These are phyloP conservation scores for Hoplias malabaricus DNA, from an alignment of 2,113 vertebrate species.

Conservation along the genomic window DNA sequence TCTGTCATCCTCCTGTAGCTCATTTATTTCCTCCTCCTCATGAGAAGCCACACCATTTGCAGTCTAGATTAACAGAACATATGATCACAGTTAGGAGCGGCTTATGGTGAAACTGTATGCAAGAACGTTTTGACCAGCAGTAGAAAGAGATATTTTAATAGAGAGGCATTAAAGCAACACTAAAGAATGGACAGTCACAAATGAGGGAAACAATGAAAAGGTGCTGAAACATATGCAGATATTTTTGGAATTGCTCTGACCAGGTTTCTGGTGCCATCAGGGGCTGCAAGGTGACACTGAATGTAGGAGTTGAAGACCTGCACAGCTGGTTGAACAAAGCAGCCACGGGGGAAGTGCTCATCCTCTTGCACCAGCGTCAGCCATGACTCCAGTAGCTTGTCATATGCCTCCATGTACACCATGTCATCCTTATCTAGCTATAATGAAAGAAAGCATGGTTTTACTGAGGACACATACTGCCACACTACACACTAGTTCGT, in stretches of 20 bases:
- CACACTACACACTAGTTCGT: neutral
- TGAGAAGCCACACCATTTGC: conserved; percentile 93
- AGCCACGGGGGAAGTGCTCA: conserved; percentile 96
- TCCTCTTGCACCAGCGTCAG: conserved; percentile 94
- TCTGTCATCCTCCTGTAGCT: conserved; percentile 95
- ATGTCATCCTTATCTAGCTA: conserved; percentile 98
- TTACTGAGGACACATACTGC: neutral
- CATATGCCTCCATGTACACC: conserved; percentile 99
- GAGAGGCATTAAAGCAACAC: neutral
- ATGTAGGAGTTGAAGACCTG: conserved; percentile 99
- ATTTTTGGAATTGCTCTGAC: conserved; percentile 70
- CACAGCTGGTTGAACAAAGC: conserved; percentile 94
- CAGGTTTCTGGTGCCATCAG: conserved; percentile 98
- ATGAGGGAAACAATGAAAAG: neutral
- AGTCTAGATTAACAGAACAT: conserved; percentile 72
- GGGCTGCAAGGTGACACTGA: conserved; percentile 96
- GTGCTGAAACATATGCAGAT: neutral
- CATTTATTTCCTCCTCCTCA: conserved; percentile 97
- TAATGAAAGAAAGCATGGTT: neutral
- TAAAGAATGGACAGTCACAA: neutral
- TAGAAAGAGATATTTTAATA: neutral
- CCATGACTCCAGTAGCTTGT: conserved; percentile 96
- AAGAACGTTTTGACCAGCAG: neutral
- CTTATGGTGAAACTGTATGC: neutral
- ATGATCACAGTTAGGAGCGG: neutral